phyloP scores from a whole-genome alignment of 2,797 vertebrate genomes.

The Poeciliopsis infans region DNA sequence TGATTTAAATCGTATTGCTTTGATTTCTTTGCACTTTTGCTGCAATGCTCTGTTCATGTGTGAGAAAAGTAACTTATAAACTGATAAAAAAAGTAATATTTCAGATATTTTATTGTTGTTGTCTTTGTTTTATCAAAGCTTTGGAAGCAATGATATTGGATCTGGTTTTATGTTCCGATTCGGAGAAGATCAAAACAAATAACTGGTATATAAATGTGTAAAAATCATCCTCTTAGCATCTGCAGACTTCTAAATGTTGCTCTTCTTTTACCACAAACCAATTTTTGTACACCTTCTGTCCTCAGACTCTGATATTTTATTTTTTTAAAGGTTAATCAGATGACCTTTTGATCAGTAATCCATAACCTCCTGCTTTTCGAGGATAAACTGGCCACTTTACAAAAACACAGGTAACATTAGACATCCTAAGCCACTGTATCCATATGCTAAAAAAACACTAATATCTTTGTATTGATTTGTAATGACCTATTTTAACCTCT shows the following conservation, averaged over 20 bases:
- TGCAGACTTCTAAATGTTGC: background rate
- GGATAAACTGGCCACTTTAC: background rate
- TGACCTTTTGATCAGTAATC: background rate
- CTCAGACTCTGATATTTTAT: too few relatives aligned
- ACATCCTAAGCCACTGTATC: background rate
- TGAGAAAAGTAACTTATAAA: constrained; percentile 16
- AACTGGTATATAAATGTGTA: background rate
- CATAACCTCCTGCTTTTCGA: background rate
- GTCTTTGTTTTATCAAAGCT: background rate
- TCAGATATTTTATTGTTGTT: constrained; percentile 9
- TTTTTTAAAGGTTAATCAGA: background rate
- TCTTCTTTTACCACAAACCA: background rate
- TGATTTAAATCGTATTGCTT: constrained; percentile 7
- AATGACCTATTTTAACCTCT: background rate
- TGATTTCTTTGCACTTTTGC: constrained; percentile 21
- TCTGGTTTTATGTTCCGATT: background rate
- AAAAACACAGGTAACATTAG: too few relatives aligned
- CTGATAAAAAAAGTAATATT: constrained; percentile 26
- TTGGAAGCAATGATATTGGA: background rate
- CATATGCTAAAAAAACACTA: too few relatives aligned
- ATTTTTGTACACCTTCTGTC: background rate
- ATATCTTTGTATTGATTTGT: too few relatives aligned
- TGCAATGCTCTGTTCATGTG: constrained; percentile 4
- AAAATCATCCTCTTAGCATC: background rate
- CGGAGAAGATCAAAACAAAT: background rate